These are phyloP conservation scores for Drosophila bocqueti DNA, from an alignment of 1,140 invertebrate species.

Conservation along the genomic window DNA sequence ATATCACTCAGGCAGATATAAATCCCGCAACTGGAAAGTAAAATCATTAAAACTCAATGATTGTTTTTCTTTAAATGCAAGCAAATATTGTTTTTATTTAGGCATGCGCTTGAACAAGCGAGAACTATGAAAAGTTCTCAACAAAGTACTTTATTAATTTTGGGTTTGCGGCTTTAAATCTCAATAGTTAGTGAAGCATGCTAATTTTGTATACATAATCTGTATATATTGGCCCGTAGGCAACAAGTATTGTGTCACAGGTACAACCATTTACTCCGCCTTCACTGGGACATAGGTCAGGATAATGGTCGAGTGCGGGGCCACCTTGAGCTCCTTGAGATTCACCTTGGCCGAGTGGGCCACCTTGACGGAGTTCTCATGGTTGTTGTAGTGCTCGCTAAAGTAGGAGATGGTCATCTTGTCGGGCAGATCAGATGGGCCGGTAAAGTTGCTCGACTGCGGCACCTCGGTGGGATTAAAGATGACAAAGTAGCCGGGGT, in stretches of 20 bases:
- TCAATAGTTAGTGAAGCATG: conserved; percentile 36
- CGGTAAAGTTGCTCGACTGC: conserved; percentile 85
- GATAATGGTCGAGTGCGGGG: conserved; percentile 85
- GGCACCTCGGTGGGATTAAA: conserved; percentile 87
- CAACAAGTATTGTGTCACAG: conserved; percentile 8
- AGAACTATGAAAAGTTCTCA: conserved; percentile 30
- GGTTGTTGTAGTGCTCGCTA: conserved; percentile 86
- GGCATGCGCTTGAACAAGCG: conserved; percentile 28
- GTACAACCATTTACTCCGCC: conserved; percentile 45
- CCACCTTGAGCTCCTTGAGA: conserved; percentile 75
- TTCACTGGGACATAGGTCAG: conserved; percentile 85
- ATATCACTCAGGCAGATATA: not conserved
- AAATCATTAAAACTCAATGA: not conserved
- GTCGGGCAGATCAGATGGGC: conserved; percentile 85
- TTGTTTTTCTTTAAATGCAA: conserved; percentile 52
- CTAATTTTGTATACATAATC: conserved; percentile 19
- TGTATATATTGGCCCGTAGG: conserved; percentile 22
- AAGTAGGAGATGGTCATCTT: conserved; percentile 87
- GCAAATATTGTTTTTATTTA: conserved; percentile 43
- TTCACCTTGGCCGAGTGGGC: conserved; percentile 50
- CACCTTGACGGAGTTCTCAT: conserved; percentile 83
- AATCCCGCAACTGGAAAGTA: not conserved
- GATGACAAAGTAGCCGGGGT: conserved; percentile 89
- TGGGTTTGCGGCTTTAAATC: conserved; percentile 48
- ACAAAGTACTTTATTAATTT: conserved; percentile 30